Evolutionary conservation across 2,888 invertebrate species (phyloP), one percentile per base, ranked within the genome.

Genomic region (Pseudanteris insignis): DNA sequence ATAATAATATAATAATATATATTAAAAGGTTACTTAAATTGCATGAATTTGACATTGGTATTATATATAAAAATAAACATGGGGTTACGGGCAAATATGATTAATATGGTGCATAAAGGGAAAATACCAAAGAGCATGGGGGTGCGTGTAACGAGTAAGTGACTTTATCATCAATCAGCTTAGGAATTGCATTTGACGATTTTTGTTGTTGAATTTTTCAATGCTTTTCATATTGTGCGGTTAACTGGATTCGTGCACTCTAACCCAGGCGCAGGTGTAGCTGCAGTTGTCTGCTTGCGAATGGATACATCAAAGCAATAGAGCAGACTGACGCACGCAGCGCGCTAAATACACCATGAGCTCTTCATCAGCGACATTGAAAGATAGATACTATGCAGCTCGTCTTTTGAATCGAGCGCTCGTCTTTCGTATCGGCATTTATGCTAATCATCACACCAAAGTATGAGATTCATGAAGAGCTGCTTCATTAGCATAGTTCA

Each of bases 281-380:
- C 30, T 29, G 50, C 32, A 15, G 13, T 50, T 9, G 24, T 29
- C 38, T 46, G 60, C 46, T n/a, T 63, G 65, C 63, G 50, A 61
- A 63, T 61, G 64, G 60, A 66, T 66, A 66, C 53, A 69, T 66
- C 63, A 66, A 46, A 67, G 61, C 47, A 37, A 62, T 40, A 37
- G 18, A 34, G 50, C 63, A 43, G 36, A 26, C 37, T 58, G 58
- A 58, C 58, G 44, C 38, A 58, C 50, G 50, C 57, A 44, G 36
- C 43, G 15, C 34, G 48, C n/a, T n/a, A n/a, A n/a, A n/a, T 59
- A 64, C 63, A 63, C 51, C 53, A 57, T 74, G 71, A 76, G 69
- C 72, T 74, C 76, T 76, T 75, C 72, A 76, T 76, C 71, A 66
- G 67, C 70, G 76, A 75, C 75, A 73, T 75, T 76, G 74, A 76